Conservation (phyloP, 2,113 vertebrate genomes). For the Jacana jacana region DNA sequence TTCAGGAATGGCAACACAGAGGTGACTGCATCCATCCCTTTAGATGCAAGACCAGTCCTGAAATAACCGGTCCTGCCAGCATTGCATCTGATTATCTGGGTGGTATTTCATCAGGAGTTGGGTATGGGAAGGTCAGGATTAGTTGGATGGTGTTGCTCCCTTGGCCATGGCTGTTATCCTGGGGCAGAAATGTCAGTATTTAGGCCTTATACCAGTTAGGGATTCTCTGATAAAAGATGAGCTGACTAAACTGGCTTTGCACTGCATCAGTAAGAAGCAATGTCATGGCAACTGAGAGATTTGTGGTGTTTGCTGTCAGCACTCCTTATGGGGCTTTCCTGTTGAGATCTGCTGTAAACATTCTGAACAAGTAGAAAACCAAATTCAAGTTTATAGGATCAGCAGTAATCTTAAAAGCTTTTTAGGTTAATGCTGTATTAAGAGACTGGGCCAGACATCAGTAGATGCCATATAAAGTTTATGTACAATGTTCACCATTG, state of each 20-base stretch:
- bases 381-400: not conserved
- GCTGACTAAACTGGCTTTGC: not conserved
- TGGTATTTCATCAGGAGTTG: not conserved
- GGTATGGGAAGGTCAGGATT: not conserved
- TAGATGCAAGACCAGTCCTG: not conserved
- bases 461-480: not conserved
- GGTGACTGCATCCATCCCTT: not conserved
- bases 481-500: not conserved
- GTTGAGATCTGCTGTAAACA: not conserved
- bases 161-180: not conserved
- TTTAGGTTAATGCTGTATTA: not conserved
- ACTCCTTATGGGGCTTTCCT: not conserved
- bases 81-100: not conserved
- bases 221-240: not conserved
- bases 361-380: not conserved
- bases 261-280: not conserved
- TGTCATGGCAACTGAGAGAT: not conserved
- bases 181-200: not conserved
- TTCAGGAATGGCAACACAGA: not conserved
- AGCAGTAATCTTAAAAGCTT: not conserved
- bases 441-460: not conserved
- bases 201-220: not conserved
- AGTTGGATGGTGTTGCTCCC: not conserved
- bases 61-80: not conserved
- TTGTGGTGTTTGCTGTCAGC: not conserved